Conservation (phyloP, 2,888 invertebrate species). For the Drosophila leonis region DNA sequence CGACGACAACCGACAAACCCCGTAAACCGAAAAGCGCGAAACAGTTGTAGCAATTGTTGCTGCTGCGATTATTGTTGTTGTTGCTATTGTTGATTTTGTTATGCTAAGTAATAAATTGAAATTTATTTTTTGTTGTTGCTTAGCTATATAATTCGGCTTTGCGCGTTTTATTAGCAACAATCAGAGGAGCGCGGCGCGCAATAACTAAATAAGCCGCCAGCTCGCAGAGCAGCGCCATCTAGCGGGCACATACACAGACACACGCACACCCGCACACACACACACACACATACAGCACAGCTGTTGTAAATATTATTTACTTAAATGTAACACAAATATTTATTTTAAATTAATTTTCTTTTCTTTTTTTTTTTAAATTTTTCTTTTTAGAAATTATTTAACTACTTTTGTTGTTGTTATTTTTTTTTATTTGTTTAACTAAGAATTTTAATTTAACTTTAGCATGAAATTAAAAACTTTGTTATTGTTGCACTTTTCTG, state of each 20-base stretch:
- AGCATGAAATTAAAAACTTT: constrained; percentile 62
- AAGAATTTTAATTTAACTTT: constrained; percentile 62
- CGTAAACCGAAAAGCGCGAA: constrained; percentile 45
- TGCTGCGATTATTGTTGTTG: constrained; percentile 21
- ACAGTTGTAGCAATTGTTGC: constrained; percentile 15
- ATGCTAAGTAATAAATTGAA: constrained; percentile 65
- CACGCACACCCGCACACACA: constrained; percentile 18
- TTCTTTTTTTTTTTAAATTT: constrained; percentile 14
- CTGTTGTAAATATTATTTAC: constrained; percentile 43
- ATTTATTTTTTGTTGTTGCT: constrained; percentile 56
- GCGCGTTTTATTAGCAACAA: constrained; percentile 56
- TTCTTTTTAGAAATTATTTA: constrained; percentile 10
- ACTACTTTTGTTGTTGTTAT: constrained; percentile 6
- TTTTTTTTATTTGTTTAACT: constrained; percentile 46
- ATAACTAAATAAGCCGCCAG: constrained; percentile 48
- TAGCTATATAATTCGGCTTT: constrained; percentile 62
- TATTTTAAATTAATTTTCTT: constrained; percentile 12
- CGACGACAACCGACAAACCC: constrained; percentile 33
- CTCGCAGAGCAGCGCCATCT: constrained; percentile 64
- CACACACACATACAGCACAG: constrained; percentile 36
- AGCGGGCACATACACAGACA: constrained; percentile 48
- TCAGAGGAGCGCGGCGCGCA: constrained; percentile 31
- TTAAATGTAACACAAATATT: constrained; percentile 40
- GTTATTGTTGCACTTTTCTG: constrained; percentile 46
- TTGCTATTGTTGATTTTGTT: constrained; percentile 54